phyloP scores from a whole-genome alignment of 2,888 invertebrate species.

The Apeira syringaria region DNA sequence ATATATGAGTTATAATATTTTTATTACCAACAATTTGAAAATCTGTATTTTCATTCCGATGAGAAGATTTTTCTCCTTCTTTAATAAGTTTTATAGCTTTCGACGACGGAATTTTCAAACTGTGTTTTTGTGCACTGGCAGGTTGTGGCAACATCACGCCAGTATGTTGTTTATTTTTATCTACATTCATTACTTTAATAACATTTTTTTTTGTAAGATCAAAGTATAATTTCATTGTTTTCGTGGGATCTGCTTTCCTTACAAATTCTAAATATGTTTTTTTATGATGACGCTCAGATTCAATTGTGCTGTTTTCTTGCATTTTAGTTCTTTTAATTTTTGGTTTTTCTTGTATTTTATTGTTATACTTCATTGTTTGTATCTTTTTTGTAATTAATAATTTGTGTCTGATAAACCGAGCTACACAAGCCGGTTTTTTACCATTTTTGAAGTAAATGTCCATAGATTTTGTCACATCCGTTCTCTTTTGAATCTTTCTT shows the following conservation, averaged over 20 bases:
- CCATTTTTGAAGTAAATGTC: background rate
- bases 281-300: too few species aligned
- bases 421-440: constrained; percentile 2
- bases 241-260: background rate
- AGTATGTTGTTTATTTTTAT: too few species aligned
- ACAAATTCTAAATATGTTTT: background rate
- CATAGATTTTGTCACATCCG: too few species aligned
- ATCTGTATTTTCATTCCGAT: background rate
- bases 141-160: too few species aligned
- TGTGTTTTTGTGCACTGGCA: background rate
- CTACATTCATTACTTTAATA: too few species aligned
- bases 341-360: background rate
- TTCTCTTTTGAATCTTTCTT: too few species aligned
- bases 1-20: background rate
- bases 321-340: background rate
- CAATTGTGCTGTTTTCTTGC: background rate
- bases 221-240: background rate
- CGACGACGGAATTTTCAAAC: background rate
- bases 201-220: background rate
- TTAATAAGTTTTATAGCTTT: background rate
- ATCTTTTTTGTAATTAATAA: constrained; percentile 49
- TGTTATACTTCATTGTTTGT: constrained; percentile 15
- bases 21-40: background rate
- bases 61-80: background rate
- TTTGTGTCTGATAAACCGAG: constrained; percentile 19